phyloP scores from a whole-genome alignment of 2,113 vertebrate species.

The Rhinoptilus africanus region DNA sequence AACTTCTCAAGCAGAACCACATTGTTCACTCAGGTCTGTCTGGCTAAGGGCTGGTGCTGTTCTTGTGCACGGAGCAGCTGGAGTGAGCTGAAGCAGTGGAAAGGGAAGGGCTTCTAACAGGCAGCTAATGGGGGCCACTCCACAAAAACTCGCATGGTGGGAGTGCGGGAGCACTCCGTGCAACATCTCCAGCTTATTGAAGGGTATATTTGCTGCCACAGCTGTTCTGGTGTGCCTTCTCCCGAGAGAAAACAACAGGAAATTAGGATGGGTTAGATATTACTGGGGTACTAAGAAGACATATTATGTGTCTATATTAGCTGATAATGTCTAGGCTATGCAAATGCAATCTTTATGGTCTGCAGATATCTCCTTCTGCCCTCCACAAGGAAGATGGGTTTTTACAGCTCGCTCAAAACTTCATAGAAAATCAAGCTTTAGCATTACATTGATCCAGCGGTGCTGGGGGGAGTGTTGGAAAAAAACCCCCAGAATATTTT shows the following conservation, averaged over 20 bases:
- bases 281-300: neutral
- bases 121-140: neutral
- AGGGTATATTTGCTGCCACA: neutral
- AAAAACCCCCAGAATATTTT: neutral
- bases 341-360: neutral
- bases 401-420: neutral
- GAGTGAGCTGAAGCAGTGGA: neutral
- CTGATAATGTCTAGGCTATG: neutral
- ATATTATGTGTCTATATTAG: neutral
- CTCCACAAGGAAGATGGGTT: neutral
- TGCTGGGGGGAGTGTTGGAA: rapidly evolving
- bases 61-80: neutral
- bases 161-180: neutral
- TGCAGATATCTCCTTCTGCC: neutral
- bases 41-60: neutral
- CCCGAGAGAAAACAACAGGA: neutral
- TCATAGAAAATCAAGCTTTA: neutral
- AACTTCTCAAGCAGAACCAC: neutral
- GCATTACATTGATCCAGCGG: neutral
- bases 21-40: neutral
- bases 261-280: neutral
- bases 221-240: neutral
- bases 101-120: neutral
- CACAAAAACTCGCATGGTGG: neutral
- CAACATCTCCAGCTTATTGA: neutral